These are phyloP conservation scores for Yponomeuta cagnagella DNA, from an alignment of 2,888 invertebrate species.

Conservation along the genomic window DNA sequence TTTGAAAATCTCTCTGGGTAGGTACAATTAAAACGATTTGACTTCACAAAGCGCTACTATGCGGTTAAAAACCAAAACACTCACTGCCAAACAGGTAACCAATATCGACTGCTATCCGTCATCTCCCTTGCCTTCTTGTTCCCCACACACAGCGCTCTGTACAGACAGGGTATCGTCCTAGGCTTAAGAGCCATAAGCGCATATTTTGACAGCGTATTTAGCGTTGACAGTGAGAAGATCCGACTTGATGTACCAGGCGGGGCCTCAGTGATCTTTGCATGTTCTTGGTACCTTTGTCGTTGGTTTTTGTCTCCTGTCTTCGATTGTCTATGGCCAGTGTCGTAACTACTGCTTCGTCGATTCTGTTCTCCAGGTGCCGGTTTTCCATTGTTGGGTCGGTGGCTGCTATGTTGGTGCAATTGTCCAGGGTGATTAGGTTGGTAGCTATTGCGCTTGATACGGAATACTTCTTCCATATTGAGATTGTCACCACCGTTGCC, in stretches of 20 bases:
- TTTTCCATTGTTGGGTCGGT: background rate
- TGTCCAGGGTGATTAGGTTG: conserved; percentile 31
- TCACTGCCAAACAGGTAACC: conserved; percentile 87
- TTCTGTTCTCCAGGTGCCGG: background rate
- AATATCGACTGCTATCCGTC: conserved; percentile 75
- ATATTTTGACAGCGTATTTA: conserved; percentile 73
- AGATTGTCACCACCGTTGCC: conserved; percentile 40
- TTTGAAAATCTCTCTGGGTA: no score
- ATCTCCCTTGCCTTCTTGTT: conserved; percentile 77
- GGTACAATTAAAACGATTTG: no score
- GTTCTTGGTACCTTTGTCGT: no score
- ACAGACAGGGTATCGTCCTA: conserved; percentile 76
- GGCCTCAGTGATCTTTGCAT: background rate
- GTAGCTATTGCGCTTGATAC: conserved; percentile 48
- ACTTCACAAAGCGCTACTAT: no score
- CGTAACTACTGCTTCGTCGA: background rate
- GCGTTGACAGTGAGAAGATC: conserved; percentile 57
- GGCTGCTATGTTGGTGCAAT: background rate
- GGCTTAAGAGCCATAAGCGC: conserved; percentile 68
- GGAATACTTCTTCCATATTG: conserved; percentile 61
- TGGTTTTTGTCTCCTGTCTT: background rate
- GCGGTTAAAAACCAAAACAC: conserved; percentile 23
- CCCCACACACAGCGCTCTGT: conserved; percentile 79
- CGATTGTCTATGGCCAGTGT: background rate
- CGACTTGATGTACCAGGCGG: conserved; percentile 25